Evolutionary conservation across 2,797 vertebrate species (phyloP).

Genomic region (Podarcis siculus): DNA sequence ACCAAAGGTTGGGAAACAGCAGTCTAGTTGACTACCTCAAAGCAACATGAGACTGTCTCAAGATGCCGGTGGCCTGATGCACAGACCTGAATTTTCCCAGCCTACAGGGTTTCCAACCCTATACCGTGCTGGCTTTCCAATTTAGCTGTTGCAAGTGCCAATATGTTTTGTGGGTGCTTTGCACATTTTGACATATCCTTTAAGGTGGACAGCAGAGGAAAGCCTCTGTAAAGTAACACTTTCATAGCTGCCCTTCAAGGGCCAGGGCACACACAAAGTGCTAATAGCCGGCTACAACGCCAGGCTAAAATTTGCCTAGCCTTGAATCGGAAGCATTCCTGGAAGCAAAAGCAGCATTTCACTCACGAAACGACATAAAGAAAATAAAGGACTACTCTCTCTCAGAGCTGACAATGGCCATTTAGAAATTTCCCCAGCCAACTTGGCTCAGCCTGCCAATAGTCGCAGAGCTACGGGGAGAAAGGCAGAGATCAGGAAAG

Average conservation of each 20-base stretch:
- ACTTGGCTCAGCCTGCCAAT: too few relatives aligned
- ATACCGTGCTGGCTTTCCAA: background rate
- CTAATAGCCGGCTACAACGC: background rate
- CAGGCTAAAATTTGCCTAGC: background rate
- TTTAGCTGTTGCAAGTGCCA: background rate
- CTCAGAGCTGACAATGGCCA: background rate
- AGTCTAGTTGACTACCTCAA: too few relatives aligned
- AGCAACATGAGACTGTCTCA: too few relatives aligned
- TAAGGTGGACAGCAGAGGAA: background rate
- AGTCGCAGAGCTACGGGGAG: too few relatives aligned
- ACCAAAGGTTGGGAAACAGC: too few relatives aligned
- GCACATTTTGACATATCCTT: background rate
- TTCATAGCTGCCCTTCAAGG: too few relatives aligned
- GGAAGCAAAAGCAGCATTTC: background rate
- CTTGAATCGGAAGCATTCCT: background rate
- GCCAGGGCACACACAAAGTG: too few relatives aligned
- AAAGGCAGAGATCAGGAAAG: too few relatives aligned
- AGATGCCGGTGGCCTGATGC: too few relatives aligned
- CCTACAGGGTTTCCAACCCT: background rate
- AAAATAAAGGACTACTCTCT: background rate
- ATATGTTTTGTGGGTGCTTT: background rate
- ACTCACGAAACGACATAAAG: background rate
- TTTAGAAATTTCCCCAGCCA: background rate
- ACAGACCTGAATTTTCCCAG: too few relatives aligned
- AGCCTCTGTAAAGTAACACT: too few relatives aligned